Conservation (phyloP, 2,888 invertebrate genomes). For the Crocallis elinguaria region DNA sequence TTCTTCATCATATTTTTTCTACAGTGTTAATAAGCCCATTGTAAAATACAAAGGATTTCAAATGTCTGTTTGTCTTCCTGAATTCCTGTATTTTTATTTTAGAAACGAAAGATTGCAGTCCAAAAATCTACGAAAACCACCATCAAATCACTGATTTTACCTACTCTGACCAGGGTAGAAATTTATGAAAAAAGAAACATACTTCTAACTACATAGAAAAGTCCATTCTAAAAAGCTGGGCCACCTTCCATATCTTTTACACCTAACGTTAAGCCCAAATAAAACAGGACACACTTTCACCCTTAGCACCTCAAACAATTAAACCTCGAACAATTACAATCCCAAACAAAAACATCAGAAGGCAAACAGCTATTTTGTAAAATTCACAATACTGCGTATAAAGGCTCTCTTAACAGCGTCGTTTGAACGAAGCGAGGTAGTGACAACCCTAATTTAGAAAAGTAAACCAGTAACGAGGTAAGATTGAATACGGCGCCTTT, state of each 20-base stretch:
- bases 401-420: conserved; percentile 25
- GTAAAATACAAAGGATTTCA: too few relatives aligned
- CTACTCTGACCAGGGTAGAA: too few relatives aligned
- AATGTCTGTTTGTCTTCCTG: too few relatives aligned
- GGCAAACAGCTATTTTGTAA: conserved; percentile 3
- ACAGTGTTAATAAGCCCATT: too few relatives aligned
- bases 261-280: not conserved
- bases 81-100: too few relatives aligned
- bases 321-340: not conserved
- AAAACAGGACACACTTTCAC: not conserved
- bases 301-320: conserved; percentile 1
- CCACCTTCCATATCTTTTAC: not conserved
- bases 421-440: conserved; percentile 14
- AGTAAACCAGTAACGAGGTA: conserved; percentile 17
- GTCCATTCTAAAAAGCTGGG: too few relatives aligned
- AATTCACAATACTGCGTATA: conserved; percentile 28
- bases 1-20: too few relatives aligned
- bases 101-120: too few relatives aligned
- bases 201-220: not conserved
- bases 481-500: conserved; percentile 29
- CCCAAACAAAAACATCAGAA: conserved; percentile 10
- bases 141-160: too few relatives aligned
- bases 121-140: too few relatives aligned
- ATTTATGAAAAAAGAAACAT: not conserved
- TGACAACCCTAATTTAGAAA: conserved; percentile 30